These are phyloP conservation scores for Ailuropoda melanoleuca DNA, from an alignment of 2,113 vertebrate genomes.

Conservation along the genomic window DNA sequence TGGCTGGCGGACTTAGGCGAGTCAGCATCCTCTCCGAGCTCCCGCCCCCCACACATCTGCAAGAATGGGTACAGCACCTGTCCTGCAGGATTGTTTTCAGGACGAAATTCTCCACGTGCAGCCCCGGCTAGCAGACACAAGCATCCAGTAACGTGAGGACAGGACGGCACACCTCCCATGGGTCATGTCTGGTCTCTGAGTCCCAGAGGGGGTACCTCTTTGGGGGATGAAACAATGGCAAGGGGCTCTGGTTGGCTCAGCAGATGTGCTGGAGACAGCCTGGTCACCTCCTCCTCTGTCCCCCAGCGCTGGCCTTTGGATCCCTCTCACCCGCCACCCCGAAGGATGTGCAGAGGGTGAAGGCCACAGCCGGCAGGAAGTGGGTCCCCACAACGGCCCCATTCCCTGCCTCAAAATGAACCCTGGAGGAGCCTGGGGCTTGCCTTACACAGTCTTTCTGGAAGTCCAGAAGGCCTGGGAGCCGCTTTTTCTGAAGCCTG, in stretches of 20 bases:
- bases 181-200: not conserved
- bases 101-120: not conserved
- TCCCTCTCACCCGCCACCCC: not conserved
- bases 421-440: too few species aligned
- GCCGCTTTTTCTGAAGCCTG: not conserved
- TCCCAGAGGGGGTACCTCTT: not conserved
- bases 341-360: not conserved
- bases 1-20: too few species aligned
- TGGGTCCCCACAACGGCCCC: not conserved
- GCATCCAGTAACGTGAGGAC: rapidly evolving
- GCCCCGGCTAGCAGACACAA: not conserved
- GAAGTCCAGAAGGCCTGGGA: not conserved
- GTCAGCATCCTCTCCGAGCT: not conserved
- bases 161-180: rapidly evolving
- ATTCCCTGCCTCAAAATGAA: not conserved
- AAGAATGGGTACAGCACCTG: too few species aligned
- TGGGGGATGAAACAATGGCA: rapidly evolving
- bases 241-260: not conserved
- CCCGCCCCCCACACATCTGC: not conserved
- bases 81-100: not conserved
- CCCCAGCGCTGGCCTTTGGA: not conserved
- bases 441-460: not conserved
- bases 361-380: not conserved
- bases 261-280: not conserved
- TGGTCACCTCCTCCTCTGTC: too few species aligned